Evolutionary conservation across 2,113 vertebrate species (phyloP).

Genomic region (Ammospiza nelsoni): DNA sequence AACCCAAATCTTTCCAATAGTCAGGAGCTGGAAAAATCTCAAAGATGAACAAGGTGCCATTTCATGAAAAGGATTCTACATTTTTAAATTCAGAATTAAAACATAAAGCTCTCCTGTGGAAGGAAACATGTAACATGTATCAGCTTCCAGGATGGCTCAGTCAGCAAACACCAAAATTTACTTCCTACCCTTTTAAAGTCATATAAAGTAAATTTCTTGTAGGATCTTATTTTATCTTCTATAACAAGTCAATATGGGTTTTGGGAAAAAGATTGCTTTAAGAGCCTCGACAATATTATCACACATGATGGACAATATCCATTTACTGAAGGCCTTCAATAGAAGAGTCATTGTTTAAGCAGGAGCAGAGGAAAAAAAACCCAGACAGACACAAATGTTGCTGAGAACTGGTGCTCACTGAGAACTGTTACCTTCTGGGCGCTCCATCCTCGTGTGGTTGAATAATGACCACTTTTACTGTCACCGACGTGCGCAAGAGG

Average conservation of each 20-base stretch:
- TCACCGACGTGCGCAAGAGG: conserved; percentile 89
- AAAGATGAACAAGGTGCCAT: not conserved
- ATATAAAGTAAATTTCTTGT: not conserved
- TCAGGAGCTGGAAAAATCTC: not conserved
- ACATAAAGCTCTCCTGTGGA: not conserved
- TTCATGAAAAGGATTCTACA: not conserved
- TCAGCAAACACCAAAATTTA: not conserved
- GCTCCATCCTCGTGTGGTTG: conserved; percentile 93
- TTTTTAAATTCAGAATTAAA: not conserved
- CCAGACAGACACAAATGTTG: not conserved
- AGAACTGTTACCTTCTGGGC: conserved; percentile 84
- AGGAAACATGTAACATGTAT: not conserved
- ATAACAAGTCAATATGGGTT: not conserved
- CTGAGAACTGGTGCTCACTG: not conserved
- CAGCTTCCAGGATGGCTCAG: not conserved
- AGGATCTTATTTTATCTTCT: not conserved
- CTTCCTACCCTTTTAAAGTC: not conserved
- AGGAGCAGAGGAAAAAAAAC: not conserved
- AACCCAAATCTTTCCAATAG: not conserved
- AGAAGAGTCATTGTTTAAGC: not conserved
- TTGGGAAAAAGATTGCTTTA: not conserved
- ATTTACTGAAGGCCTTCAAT: not conserved
- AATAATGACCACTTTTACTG: conserved; percentile 95
- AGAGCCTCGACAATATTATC: not conserved
- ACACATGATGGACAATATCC: not conserved